Evolutionary conservation across 1,140 invertebrate genomes (phyloP).

Genomic region (Carposina sasakii): DNA sequence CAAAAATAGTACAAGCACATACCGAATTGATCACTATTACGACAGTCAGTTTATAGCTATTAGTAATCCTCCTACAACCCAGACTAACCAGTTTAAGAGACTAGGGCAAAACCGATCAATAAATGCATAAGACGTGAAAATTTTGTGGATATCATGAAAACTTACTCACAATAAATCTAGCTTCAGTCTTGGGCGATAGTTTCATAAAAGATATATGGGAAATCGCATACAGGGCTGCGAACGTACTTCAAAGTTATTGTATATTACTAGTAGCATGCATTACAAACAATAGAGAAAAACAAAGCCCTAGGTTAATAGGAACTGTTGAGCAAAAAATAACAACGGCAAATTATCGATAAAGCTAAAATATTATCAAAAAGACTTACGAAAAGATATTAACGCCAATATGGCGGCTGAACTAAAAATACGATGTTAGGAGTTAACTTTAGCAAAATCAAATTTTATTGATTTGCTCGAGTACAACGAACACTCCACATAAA

Average conservation of each 20-base stretch:
- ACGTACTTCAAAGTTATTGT: constrained; percentile 47
- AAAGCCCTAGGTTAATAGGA: neutral
- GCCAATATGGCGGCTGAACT: constrained; percentile 72
- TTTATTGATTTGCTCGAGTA: constrained; percentile 58
- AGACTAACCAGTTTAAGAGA: too few relatives aligned
- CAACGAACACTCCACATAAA: constrained; percentile 59
- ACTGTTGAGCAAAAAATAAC: constrained; percentile 40
- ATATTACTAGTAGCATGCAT: constrained; percentile 49
- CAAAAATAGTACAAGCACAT: too few relatives aligned
- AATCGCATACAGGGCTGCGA: constrained; percentile 60
- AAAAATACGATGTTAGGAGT: constrained; percentile 69
- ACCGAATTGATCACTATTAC: too few relatives aligned
- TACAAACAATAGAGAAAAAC: constrained; percentile 30
- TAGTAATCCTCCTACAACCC: too few relatives aligned
- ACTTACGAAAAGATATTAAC: constrained; percentile 71
- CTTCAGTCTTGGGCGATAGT: too few relatives aligned
- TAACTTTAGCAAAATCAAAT: constrained; percentile 59
- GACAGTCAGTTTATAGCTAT: too few relatives aligned
- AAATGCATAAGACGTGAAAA: too few relatives aligned
- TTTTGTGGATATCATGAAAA: too few relatives aligned
- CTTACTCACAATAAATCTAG: too few relatives aligned
- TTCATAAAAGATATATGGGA: too few relatives aligned
- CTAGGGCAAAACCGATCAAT: too few relatives aligned
- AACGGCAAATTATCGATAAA: constrained; percentile 51
- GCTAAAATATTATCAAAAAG: constrained; percentile 65